Evolutionary conservation across 2,113 vertebrate genomes (phyloP).

Genomic region (Grammomys dolichurus): DNA sequence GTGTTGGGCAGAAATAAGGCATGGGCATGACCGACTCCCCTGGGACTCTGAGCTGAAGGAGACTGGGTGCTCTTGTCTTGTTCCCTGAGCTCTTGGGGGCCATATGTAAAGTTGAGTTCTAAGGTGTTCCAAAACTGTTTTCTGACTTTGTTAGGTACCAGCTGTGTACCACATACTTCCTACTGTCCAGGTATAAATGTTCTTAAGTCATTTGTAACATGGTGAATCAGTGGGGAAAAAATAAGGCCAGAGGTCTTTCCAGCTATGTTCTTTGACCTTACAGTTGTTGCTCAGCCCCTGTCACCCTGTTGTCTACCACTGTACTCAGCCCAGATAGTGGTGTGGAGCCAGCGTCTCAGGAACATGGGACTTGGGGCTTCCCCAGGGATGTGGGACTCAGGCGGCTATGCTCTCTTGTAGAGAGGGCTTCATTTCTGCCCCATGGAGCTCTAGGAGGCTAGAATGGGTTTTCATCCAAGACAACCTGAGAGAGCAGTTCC

Average conservation of each 20-base stretch:
- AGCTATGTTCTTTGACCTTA: background rate
- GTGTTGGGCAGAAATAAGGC: background rate
- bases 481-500: background rate
- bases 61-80: rapidly evolving
- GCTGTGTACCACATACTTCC: background rate
- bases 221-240: background rate
- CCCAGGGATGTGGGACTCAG: rapidly evolving
- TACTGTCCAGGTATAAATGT: background rate
- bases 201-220: background rate
- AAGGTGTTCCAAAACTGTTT: background rate
- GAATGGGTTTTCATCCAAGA: background rate
- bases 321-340: background rate
- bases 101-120: background rate
- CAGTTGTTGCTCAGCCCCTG: background rate
- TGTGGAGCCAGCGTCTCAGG: background rate
- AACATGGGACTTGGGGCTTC: background rate
- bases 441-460: too few relatives aligned
- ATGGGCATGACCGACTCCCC: rapidly evolving
- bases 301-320: background rate
- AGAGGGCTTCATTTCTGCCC: background rate
- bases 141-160: background rate
- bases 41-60: rapidly evolving
- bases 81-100: background rate
- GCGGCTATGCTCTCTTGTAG: rapidly evolving
- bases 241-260: background rate